Evolutionary conservation across 2,797 vertebrate genomes (phyloP).

Genomic region (Pogoniulus pusillus): DNA sequence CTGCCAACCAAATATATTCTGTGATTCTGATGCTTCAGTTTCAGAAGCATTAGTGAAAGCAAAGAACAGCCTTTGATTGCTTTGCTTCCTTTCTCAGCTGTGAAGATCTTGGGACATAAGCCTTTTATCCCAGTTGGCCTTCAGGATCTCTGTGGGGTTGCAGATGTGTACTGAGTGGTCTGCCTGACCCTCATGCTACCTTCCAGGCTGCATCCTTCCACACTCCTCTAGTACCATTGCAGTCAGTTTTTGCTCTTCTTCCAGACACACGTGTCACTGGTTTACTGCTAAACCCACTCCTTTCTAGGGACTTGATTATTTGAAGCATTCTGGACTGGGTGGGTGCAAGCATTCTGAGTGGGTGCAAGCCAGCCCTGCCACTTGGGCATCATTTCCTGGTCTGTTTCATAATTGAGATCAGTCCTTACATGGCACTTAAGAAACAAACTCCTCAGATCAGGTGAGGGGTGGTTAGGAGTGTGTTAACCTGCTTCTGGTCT

Average conservation of each 20-base stretch:
- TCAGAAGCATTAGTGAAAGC: neutral
- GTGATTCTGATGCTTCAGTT: neutral
- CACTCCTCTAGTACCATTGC: neutral
- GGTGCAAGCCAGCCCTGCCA: neutral
- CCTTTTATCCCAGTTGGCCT: neutral
- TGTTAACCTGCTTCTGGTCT: neutral
- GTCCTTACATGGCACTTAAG: neutral
- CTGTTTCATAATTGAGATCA: fast-evolving
- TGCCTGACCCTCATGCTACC: fast-evolving
- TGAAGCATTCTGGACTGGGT: neutral
- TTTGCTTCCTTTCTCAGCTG: neutral
- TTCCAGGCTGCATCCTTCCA: neutral
- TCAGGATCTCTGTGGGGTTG: neutral
- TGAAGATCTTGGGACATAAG: neutral
- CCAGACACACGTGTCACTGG: fast-evolving
- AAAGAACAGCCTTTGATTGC: neutral
- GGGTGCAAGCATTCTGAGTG: too few species aligned
- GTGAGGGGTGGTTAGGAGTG: fast-evolving
- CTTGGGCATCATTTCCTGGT: neutral
- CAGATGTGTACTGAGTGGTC: fast-evolving
- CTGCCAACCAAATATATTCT: too few species aligned
- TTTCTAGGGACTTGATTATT: neutral
- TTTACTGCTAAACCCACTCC: neutral
- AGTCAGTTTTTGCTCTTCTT: neutral
- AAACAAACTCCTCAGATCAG: neutral